Evolutionary conservation across 2,888 invertebrate genomes (phyloP).

Genomic region (Drosophila testacea): DNA sequence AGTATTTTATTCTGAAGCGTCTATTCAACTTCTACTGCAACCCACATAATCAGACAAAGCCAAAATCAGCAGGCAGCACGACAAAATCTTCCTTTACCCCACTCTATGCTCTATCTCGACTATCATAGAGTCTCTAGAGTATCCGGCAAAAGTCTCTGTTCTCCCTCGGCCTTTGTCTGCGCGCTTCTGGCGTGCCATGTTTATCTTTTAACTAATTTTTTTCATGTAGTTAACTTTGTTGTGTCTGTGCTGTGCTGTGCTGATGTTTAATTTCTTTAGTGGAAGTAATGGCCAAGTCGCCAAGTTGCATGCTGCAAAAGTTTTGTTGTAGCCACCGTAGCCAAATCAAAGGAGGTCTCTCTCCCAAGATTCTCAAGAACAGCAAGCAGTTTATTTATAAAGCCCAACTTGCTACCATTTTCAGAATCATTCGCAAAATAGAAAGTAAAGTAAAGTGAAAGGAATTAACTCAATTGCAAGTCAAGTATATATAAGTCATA

Average conservation of each 20-base stretch:
- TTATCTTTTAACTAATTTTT: conserved; percentile 82
- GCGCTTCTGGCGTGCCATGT: conserved; percentile 75
- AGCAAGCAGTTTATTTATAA: conserved; percentile 29
- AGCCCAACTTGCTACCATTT: conserved; percentile 36
- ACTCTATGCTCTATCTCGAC: conserved; percentile 1
- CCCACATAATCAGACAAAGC: conserved; percentile 80
- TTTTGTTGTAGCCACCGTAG: conserved; percentile 43
- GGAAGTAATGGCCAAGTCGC: conserved; percentile 77
- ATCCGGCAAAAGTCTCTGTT: conserved; percentile 14
- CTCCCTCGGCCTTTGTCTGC: conserved; percentile 63
- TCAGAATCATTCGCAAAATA: conserved; percentile 53
- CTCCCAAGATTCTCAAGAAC: conserved; percentile 41
- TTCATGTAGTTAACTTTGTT: conserved; percentile 74
- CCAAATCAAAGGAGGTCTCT: conserved; percentile 16
- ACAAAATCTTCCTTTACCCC: conserved; percentile 17
- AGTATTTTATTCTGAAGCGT: conserved; percentile 63
- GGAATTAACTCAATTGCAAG: conserved; percentile 43
- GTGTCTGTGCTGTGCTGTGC: conserved; percentile 39
- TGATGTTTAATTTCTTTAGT: conserved; percentile 75
- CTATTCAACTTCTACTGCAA: conserved; percentile 44
- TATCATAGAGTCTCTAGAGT: conserved; percentile 13
- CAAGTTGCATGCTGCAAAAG: conserved; percentile 72
- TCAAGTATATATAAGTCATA: neutral
- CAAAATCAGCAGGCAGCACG: conserved; percentile 56
- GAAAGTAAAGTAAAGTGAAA: conserved; percentile 30